These are phyloP conservation scores for Ptychoptera albimana DNA, from an alignment of 2,888 invertebrate species.

Conservation along the genomic window DNA sequence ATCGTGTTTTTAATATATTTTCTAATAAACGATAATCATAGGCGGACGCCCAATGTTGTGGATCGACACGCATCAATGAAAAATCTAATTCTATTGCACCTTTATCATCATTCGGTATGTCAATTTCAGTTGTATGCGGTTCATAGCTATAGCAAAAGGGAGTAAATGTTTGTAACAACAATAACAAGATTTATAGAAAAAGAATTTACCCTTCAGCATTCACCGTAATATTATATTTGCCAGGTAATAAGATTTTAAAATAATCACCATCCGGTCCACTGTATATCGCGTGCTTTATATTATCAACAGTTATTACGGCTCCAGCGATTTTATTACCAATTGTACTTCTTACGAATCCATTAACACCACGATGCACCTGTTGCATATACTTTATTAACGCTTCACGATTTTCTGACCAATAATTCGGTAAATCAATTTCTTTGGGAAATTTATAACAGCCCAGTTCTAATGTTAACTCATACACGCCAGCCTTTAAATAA, in stretches of 20 bases:
- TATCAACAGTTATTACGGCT: constrained; percentile 59
- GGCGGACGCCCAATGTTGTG: constrained; percentile 68
- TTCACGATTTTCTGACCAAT: constrained; percentile 82
- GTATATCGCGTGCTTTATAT: constrained; percentile 54
- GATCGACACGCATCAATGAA: constrained; percentile 64
- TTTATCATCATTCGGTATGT: constrained; percentile 33
- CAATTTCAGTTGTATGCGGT: constrained; percentile 22
- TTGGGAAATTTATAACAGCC: constrained; percentile 83
- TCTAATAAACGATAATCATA: constrained; percentile 59
- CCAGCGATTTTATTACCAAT: constrained; percentile 55
- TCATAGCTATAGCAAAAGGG: constrained; percentile 14
- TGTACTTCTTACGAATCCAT: constrained; percentile 71
- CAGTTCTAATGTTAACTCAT: constrained; percentile 89
- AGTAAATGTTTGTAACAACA: neutral
- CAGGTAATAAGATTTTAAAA: constrained; percentile 80
- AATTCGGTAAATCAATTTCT: constrained; percentile 49
- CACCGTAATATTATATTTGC: constrained; percentile 65
- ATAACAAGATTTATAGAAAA: constrained; percentile 10
- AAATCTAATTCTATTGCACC: constrained; percentile 54
- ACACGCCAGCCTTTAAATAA: constrained; percentile 77
- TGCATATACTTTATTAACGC: constrained; percentile 74
- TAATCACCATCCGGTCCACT: constrained; percentile 71
- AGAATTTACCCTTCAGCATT: constrained; percentile 52
- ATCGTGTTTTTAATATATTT: constrained; percentile 47
- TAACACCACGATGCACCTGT: constrained; percentile 73